Conservation (phyloP, 2,113 vertebrate genomes). For the Anarrhichthys ocellatus region DNA sequence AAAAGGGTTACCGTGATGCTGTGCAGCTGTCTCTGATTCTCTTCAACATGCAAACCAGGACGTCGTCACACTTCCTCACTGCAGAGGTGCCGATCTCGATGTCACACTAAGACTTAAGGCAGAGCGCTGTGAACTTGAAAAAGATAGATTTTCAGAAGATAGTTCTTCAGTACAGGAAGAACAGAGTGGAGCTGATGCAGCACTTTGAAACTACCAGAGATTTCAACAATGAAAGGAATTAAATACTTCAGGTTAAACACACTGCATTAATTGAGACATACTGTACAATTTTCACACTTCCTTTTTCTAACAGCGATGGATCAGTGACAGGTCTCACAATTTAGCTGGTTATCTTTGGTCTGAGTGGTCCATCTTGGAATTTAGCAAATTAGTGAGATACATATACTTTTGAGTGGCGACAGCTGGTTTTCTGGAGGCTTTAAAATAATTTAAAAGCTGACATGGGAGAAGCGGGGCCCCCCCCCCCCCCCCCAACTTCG, state of each 20-base stretch:
- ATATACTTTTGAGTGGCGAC: conserved; percentile 24
- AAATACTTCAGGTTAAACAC: conserved; percentile 64
- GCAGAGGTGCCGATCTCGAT: background rate
- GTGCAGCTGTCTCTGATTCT: background rate
- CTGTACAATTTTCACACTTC: conserved; percentile 21
- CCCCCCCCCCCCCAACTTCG: background rate
- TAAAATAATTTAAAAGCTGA: conserved; percentile 68
- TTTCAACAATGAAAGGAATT: conserved; percentile 33
- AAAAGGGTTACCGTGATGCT: background rate
- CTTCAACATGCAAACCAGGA: conserved; percentile 21
- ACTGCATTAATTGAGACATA: conserved; percentile 27
- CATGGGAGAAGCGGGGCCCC: background rate
- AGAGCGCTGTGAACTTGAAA: background rate
- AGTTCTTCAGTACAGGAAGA: conserved; percentile 4
- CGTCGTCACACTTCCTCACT: conserved; percentile 36
- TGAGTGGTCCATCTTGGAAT: conserved; percentile 33
- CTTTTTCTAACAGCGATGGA: conserved; percentile 5
- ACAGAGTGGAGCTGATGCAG: background rate
- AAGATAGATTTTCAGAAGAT: conserved; percentile 27
- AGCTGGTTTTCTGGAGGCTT: conserved; percentile 45
- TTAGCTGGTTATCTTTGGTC: conserved; percentile 78
- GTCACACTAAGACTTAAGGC: conserved; percentile 37
- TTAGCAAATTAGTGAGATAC: conserved; percentile 12
- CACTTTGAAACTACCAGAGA: conserved; percentile 22
- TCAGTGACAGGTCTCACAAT: conserved; percentile 32